Base-by-base conservation (phyloP, 2,113 vertebrate species). In the Psittacus erithacus region DNA sequence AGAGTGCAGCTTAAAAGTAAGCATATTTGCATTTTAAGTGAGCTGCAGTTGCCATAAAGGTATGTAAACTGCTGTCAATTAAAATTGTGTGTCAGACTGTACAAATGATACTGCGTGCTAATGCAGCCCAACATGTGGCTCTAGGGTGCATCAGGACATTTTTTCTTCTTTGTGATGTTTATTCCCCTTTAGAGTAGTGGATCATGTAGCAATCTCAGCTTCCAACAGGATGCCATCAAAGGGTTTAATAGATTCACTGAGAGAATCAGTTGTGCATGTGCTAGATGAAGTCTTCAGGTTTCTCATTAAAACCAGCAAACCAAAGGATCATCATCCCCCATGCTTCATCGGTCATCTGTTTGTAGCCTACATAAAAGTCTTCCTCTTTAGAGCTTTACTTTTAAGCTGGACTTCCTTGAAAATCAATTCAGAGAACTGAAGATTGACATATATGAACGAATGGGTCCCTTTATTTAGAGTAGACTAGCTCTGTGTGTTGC, bases 21-120 rank as follows among this genome's bases (percentile, higher is more conserved):
- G 38, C 6, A 1, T 60, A 24, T 57, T 85, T 93, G 62, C 80
- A 55, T 86, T 53, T 69, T 4, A 28, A 59, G 78, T 8, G 28
- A 59, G 46, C 80, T 43, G 65, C 4, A 17, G 47, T n/a, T 71
- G 65, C 29, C 1, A 0, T 41, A 38, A 43, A 47, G 75, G 23
- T 31, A 4, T 17, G 35, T 68, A 57, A 17, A 67, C 17, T 3
- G 0, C 39, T 76, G 33, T 28, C 59, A 41, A 2, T 68, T 4
- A 11, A 39, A 75, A 23, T 7, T 19, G 31, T 50, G 10, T 0
- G 0, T 69, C 63, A 25, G 39, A 11, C 38, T 17, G 27, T 15
- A 8, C 49, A 62, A 12, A 1, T 10, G 33, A 38, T 20, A 4
- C 24, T 31, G 20, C 12, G 3, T 0, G 0, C 49, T 53, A 28